phyloP scores from a whole-genome alignment of 2,113 vertebrate genomes.

The Alces alces region DNA sequence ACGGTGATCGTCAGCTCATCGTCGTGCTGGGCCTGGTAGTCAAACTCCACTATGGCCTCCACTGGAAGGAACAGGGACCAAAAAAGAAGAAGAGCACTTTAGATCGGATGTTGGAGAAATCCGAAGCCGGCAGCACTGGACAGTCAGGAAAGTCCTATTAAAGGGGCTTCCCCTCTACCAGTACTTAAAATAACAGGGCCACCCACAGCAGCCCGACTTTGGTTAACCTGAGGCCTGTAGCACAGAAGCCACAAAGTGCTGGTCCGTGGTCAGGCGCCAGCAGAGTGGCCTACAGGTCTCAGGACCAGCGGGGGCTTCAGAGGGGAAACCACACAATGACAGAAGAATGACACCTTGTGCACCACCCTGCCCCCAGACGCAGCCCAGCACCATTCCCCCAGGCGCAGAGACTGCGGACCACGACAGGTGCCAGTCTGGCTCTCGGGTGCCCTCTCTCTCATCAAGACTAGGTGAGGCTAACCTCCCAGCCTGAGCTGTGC shows the following conservation, averaged over 20 bases:
- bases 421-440: background rate
- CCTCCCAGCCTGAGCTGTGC: background rate
- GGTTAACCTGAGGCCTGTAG: conserved; percentile 41
- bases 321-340: conserved; percentile 8
- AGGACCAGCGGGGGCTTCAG: background rate
- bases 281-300: background rate
- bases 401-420: background rate
- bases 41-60: conserved; percentile 99
- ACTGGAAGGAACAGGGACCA: conserved; percentile 79
- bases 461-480: background rate
- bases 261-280: conserved; percentile 1
- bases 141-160: background rate
- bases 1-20: conserved; percentile 98
- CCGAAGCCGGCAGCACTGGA: background rate
- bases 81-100: conserved; percentile 38
- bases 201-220: background rate
- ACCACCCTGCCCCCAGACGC: background rate
- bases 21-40: conserved; percentile 98
- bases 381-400: background rate
- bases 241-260: conserved; percentile 43
- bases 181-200: conserved; percentile 11
- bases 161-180: conserved; percentile 12
- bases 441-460: background rate
- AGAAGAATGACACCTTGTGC: background rate
- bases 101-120: background rate